Conservation (phyloP, 2,797 vertebrate species). For the Odontamblyopus lacepedii region DNA sequence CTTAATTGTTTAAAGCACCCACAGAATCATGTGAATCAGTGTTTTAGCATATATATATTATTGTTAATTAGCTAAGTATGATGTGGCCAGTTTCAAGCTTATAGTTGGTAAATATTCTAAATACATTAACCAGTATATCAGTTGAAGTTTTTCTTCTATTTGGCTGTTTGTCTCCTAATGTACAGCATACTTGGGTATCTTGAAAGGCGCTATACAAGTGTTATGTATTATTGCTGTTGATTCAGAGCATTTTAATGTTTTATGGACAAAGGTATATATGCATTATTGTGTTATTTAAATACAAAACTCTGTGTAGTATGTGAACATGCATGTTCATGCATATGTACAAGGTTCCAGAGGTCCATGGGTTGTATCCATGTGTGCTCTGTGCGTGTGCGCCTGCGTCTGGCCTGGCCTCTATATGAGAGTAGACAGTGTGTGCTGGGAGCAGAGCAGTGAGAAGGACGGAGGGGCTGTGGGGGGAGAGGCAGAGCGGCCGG, state of each 20-base stretch:
- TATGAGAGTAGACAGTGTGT: conserved; percentile 81
- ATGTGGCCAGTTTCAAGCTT: background rate
- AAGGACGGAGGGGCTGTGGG: conserved; percentile 72
- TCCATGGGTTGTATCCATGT: conserved; percentile 38
- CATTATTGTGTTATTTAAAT: conserved; percentile 20
- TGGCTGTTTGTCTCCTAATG: too few relatives aligned
- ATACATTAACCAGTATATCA: background rate
- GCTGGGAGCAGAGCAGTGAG: conserved; percentile 74
- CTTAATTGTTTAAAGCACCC: conserved; percentile 73
- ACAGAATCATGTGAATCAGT: conserved; percentile 63
- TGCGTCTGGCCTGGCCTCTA: conserved; percentile 63
- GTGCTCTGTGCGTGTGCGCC: conserved; percentile 39
- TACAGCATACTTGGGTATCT: too few relatives aligned
- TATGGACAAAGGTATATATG: conserved; percentile 31
- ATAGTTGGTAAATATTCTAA: background rate
- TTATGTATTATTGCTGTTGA: too few relatives aligned
- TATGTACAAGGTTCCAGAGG: conserved; percentile 22
- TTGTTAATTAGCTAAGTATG: too few relatives aligned
- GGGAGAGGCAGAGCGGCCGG: conserved; percentile 66
- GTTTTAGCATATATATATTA: conserved; percentile 11
- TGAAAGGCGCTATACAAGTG: too few relatives aligned
- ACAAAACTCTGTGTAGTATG: background rate
- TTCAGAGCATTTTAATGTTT: conserved; percentile 8
- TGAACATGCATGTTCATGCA: conserved; percentile 39
- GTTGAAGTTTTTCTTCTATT: background rate